phyloP scores from a whole-genome alignment of 2,888 invertebrate species.

The Parascotia fuliginaria region DNA sequence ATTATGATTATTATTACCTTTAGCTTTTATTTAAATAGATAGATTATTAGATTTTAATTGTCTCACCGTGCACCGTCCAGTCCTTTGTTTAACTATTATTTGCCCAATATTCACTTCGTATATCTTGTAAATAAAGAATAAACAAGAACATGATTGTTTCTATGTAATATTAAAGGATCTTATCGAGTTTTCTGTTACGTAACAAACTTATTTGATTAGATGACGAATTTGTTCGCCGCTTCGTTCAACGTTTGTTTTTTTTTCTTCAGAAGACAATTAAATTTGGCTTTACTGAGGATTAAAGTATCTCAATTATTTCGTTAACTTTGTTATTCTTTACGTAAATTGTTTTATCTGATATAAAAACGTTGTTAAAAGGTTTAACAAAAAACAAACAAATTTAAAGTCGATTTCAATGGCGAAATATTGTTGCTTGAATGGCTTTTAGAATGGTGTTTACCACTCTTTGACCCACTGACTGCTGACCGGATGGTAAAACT shows the following conservation, averaged over 20 bases:
- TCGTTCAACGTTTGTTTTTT: constrained; percentile 13
- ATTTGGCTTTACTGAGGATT: constrained; percentile 6
- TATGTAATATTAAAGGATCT: constrained; percentile 14
- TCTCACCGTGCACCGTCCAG: no score
- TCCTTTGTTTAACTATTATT: background rate
- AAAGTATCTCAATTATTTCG: constrained; percentile 2
- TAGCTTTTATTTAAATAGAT: no score
- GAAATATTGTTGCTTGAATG: no score
- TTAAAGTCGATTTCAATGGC: no score
- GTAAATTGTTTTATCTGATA: background rate
- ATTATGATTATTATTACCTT: no score
- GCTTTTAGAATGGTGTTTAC: no score
- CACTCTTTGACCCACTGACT: no score
- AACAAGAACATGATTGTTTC: constrained; percentile 21
- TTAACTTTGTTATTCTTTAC: background rate
- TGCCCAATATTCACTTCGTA: background rate
- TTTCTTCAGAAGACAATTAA: constrained; percentile 4
- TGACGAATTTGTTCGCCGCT: constrained; percentile 15
- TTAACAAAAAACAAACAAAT: no score
- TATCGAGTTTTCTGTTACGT: constrained; percentile 13
- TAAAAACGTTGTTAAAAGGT: no score
- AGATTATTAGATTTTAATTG: no score
- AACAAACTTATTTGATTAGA: constrained; percentile 33
- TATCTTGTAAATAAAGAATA: constrained; percentile 10
- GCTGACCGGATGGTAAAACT: no score